Evolutionary conservation across 2,888 invertebrate species (phyloP).

Genomic region (Drosophila seclusa): DNA sequence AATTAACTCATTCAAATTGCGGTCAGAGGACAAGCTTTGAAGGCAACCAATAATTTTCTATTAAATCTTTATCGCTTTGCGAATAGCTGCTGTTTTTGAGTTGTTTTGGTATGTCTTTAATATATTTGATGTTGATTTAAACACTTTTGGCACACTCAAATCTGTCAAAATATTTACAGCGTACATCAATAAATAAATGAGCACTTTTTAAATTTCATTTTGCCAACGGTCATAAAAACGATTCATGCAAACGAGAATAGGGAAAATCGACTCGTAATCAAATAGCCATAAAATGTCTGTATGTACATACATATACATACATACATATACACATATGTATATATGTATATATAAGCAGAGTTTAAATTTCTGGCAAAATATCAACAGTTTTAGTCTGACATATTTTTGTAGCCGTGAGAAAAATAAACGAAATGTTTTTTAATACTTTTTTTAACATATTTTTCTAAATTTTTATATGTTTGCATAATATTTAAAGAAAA

Average conservation of each 20-base stretch:
- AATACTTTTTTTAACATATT: background rate
- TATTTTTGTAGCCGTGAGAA: background rate
- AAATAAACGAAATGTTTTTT: background rate
- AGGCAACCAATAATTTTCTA: background rate
- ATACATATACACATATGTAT: background rate
- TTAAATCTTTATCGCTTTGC: background rate
- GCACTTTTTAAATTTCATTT: background rate
- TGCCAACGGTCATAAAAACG: background rate
- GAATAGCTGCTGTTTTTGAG: background rate
- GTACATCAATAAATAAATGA: background rate
- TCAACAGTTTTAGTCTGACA: background rate
- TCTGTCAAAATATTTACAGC: background rate
- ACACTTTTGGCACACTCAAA: background rate
- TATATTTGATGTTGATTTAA: background rate
- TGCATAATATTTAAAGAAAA: background rate
- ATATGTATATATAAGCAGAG: background rate
- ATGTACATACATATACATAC: background rate
- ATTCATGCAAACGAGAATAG: conserved; percentile 1
- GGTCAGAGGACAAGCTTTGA: background rate
- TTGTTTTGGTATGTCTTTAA: background rate
- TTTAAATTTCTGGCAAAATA: background rate
- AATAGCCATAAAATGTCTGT: background rate
- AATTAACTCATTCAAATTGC: background rate
- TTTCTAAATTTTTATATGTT: background rate
- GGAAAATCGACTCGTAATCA: background rate